Evolutionary conservation across 2,113 vertebrate species (phyloP).

Genomic region (Dicentrarchus labrax): DNA sequence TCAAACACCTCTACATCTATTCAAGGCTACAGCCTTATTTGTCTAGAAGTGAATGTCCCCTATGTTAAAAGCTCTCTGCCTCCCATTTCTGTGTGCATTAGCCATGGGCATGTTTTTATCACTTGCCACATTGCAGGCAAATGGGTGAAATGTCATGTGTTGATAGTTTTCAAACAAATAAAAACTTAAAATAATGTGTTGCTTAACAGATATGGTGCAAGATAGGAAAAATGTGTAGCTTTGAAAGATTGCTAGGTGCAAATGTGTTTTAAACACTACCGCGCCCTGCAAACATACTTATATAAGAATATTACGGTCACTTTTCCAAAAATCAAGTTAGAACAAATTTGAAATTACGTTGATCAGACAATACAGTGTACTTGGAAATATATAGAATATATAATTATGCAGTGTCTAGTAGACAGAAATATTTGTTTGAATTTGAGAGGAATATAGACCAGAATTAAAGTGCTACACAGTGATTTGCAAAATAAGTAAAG

Average conservation of each 20-base stretch:
- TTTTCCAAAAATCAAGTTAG: too few relatives aligned
- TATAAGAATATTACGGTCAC: too few relatives aligned
- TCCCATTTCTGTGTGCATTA: neutral
- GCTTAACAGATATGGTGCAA: neutral
- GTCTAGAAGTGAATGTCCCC: neutral
- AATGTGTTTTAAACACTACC: neutral
- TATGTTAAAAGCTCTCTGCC: conserved; percentile 5
- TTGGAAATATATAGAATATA: neutral
- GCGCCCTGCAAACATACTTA: neutral
- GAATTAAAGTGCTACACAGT: neutral
- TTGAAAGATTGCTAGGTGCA: neutral
- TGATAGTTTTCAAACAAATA: neutral
- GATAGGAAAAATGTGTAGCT: neutral
- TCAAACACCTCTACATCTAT: neutral
- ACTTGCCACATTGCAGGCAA: neutral
- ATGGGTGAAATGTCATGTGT: neutral
- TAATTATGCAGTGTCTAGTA: neutral
- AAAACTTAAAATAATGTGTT: neutral
- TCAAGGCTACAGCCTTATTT: conserved; percentile 13
- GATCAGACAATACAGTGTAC: neutral
- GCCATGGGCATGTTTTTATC: conserved; percentile 5
- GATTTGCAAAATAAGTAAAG: neutral
- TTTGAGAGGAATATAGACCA: neutral
- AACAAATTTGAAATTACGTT: neutral
- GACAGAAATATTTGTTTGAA: neutral